Evolutionary conservation across 2,113 vertebrate species (phyloP), one percentile per base, ranked within the genome.

Genomic region (Cavia porcellus): DNA sequence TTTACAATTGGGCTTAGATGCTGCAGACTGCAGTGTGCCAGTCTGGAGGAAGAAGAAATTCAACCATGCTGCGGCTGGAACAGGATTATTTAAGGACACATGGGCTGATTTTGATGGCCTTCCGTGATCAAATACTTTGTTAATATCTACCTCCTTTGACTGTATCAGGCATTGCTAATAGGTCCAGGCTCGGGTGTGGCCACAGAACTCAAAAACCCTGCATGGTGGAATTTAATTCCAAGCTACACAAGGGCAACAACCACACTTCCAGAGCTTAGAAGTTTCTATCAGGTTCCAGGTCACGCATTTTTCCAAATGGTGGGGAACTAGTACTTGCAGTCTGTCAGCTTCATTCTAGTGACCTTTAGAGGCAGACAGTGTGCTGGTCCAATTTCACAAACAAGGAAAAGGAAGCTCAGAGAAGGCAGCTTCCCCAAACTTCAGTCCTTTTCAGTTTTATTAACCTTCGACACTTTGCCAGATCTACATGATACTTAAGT

Each of bases 1-100:
- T 61, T 94, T 86, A 59, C 83, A 96, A 88, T 14, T 32, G 42
- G 80, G 38, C 35, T 50, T 45, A 62, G 62, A 45, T 70, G 45
- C 72, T 84, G 38, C 62, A 61, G n/a, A 42, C 8, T 0, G 9
- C 25, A 4, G 0, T n/a, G 24, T 70, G 66, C 85, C 66, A 85
- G 10, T 50, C 52, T 12, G 47, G 28, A 55, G 25, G 30, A 55
- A 5, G 89, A 83, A 92, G 22, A 62, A 38, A 6, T 1, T 79
- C 45, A 28, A 0, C 5, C 2, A 8, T 57, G 57, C 25, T 89
- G 7, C 3, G 12, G 4, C 55, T 57, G 47, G 38, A 88, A 55
- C 14, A 8, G 45, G 35, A 38, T 59, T 61, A 86, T 64, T n/a
- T 30, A 35, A 86, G 95, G 47, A 85, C 14, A 83, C 62, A 75